phyloP scores from a whole-genome alignment of 2,797 vertebrate species.

The Gastrophryne carolinensis region DNA sequence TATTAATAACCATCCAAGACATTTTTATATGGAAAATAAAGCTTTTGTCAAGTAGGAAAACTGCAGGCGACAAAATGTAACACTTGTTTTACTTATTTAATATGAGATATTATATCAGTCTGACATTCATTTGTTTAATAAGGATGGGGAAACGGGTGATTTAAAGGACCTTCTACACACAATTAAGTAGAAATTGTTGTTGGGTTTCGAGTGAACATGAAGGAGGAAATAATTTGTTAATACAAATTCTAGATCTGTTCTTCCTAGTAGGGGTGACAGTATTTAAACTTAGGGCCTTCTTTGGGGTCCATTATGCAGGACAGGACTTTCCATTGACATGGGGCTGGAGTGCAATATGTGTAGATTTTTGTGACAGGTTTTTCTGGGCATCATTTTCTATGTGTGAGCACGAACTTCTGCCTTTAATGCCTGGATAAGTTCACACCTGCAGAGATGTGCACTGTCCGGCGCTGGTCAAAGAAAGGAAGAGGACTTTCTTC shows the following conservation, averaged over 20 bases:
- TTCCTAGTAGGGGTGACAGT: too few species aligned
- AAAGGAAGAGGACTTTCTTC: too few species aligned
- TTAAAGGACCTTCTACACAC: conserved; percentile 68
- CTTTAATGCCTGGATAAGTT: too few species aligned
- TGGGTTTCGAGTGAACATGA: conserved; percentile 61
- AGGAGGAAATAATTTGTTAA: conserved; percentile 20
- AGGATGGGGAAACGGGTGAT: conserved; percentile 59
- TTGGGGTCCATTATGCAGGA: too few species aligned
- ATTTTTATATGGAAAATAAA: conserved; percentile 67
- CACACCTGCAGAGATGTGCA: too few species aligned
- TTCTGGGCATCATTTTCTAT: too few species aligned
- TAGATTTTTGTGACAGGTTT: too few species aligned
- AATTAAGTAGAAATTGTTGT: conserved; percentile 67
- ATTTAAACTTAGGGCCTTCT: too few species aligned
- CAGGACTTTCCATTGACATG: too few species aligned
- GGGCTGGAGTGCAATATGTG: too few species aligned
- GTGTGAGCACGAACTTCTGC: too few species aligned
- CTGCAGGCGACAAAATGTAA: conserved; percentile 70
- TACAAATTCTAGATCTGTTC: conserved; percentile 30
- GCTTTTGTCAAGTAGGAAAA: conserved; percentile 68
- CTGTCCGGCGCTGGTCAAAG: too few species aligned
- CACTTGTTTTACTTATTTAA: conserved; percentile 73
- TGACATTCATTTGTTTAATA: conserved; percentile 77
- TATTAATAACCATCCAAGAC: conserved; percentile 59
- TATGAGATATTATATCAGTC: conserved; percentile 66